Evolutionary conservation across 2,797 vertebrate genomes (phyloP).

Genomic region (Lindbergichthys nudifrons): DNA sequence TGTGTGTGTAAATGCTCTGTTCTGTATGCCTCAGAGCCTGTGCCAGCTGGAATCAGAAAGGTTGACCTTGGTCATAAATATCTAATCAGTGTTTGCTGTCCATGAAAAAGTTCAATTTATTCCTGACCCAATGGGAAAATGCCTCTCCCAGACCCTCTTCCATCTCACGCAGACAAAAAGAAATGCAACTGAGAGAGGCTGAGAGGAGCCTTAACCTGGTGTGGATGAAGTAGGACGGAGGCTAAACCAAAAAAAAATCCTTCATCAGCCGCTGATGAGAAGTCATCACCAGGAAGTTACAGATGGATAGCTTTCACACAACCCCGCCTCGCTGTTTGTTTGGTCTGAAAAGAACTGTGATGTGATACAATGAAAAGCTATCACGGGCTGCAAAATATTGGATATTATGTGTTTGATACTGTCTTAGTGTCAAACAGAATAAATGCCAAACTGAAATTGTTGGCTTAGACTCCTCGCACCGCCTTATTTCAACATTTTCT

Average conservation of each 20-base stretch:
- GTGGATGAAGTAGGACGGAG: conserved; percentile 71
- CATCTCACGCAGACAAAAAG: conserved; percentile 75
- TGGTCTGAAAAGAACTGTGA: conserved; percentile 74
- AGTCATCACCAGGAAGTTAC: conserved; percentile 80
- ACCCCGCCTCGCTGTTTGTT: conserved; percentile 72
- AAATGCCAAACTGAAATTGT: conserved; percentile 70
- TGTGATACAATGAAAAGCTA: conserved; percentile 77
- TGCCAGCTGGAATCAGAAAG: conserved; percentile 82
- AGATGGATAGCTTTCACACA: conserved; percentile 81
- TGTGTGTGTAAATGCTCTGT: conserved; percentile 66
- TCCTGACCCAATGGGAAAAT: conserved; percentile 83
- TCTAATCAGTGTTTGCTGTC: conserved; percentile 85
- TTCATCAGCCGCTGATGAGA: conserved; percentile 81
- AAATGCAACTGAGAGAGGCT: conserved; percentile 66
- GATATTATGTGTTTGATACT: conserved; percentile 80
- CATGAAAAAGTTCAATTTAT: conserved; percentile 86
- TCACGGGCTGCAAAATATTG: conserved; percentile 70
- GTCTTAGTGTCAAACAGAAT: conserved; percentile 76
- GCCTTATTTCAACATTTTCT: conserved; percentile 65
- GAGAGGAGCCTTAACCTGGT: conserved; percentile 71
- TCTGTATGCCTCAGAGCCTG: conserved; percentile 80
- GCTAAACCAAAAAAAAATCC: conserved; percentile 60
- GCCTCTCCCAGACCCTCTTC: conserved; percentile 70
- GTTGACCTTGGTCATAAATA: conserved; percentile 85
- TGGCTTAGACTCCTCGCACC: conserved; percentile 63